Conservation (phyloP, 2,888 invertebrate species). For the Caenorhabditis becei region DNA sequence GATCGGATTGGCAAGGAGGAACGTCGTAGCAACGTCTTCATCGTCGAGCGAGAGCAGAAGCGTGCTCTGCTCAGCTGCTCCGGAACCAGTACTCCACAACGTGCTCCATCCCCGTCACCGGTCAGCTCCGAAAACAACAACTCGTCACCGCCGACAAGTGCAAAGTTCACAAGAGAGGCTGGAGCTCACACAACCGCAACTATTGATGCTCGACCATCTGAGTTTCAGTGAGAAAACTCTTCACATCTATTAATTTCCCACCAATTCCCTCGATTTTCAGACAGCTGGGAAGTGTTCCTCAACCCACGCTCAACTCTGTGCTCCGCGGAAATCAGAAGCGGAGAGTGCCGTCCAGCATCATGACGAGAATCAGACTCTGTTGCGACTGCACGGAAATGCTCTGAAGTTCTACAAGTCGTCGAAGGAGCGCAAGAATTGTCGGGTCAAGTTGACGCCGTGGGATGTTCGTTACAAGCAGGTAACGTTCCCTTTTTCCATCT, state of each 20-base stretch:
- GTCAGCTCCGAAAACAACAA: slow-evolving; percentile 40
- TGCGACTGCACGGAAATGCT: slow-evolving; percentile 78
- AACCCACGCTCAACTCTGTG: slow-evolving; percentile 62
- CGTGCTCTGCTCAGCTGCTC: slow-evolving; percentile 58
- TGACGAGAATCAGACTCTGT: slow-evolving; percentile 77
- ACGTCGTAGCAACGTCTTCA: slow-evolving; percentile 76
- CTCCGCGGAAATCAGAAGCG: slow-evolving; percentile 58
- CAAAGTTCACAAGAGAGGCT: slow-evolving; percentile 18
- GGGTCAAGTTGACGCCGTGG: slow-evolving; percentile 76
- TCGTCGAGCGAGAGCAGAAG: slow-evolving; percentile 79
- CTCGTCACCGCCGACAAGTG: slow-evolving; percentile 33
- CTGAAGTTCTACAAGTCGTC: slow-evolving; percentile 79
- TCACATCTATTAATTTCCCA: too few relatives aligned
- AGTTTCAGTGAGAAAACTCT: slow-evolving; percentile 63
- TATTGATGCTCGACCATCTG: slow-evolving; percentile 54
- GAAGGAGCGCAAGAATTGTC: slow-evolving; percentile 73
- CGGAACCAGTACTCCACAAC: slow-evolving; percentile 56
- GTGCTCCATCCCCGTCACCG: slow-evolving; percentile 46
- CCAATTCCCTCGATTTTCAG: slow-evolving; percentile 32
- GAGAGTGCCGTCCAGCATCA: slow-evolving; percentile 68
- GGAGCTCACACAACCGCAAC: too few relatives aligned
- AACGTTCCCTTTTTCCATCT: neutral
- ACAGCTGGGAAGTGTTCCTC: slow-evolving; percentile 67
- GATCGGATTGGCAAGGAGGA: slow-evolving; percentile 85
- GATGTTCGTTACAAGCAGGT: slow-evolving; percentile 74